Evolutionary conservation across 2,113 vertebrate genomes (phyloP).

Genomic region (Boleophthalmus pectinirostris): DNA sequence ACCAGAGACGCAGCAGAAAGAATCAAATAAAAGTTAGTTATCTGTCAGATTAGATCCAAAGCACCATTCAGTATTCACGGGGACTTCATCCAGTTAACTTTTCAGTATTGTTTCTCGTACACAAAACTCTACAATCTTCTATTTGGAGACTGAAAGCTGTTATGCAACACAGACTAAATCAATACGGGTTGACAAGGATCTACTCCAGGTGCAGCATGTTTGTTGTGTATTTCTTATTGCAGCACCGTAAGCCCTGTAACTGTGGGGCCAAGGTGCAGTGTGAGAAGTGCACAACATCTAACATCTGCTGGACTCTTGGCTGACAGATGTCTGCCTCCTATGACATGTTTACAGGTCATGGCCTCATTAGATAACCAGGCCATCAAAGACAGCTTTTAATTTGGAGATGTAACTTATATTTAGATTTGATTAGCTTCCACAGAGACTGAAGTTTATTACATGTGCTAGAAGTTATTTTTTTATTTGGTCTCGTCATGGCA

Average conservation of each 20-base stretch:
- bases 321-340: constrained; percentile 63
- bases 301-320: constrained; percentile 61
- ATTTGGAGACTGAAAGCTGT: constrained; percentile 54
- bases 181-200: constrained; percentile 38
- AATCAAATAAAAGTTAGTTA: constrained; percentile 34
- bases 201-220: constrained; percentile 14
- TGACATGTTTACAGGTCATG: constrained; percentile 62
- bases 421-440: background rate
- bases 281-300: constrained; percentile 23
- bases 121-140: constrained; percentile 50
- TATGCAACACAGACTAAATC: constrained; percentile 48
- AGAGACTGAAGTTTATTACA: background rate
- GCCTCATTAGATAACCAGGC: constrained; percentile 65
- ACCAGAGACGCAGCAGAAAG: constrained; percentile 39
- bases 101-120: constrained; percentile 42
- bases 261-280: constrained; percentile 16
- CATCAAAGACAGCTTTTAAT: constrained; percentile 25
- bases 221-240: constrained; percentile 6
- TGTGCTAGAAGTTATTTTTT: constrained; percentile 2
- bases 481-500: no score
- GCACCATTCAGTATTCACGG: constrained; percentile 36
- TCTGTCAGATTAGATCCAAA: constrained; percentile 51
- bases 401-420: constrained; percentile 11
- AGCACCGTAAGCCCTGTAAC: constrained; percentile 1
- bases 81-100: constrained; percentile 53